A percentile compares a stretch with the other conserved stretches of the same genome.
Conservation (phyloP, 2,888 invertebrate genomes). For the Ophion ventricosus region DNA sequence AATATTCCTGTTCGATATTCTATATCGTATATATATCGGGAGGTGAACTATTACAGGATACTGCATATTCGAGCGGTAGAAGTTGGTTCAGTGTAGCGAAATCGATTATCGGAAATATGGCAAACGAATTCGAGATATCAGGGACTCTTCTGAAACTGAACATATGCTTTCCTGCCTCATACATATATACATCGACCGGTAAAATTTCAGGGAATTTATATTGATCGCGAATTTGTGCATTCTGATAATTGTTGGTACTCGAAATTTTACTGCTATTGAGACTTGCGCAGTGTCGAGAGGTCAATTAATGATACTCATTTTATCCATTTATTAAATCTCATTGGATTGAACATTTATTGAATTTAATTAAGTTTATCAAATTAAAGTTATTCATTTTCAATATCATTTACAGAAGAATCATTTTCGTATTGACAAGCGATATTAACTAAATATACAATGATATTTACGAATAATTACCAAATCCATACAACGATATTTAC, state of each 20-base stretch:
- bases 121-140: conserved; percentile 30
- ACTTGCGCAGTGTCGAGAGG: neutral
- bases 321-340: too few species aligned
- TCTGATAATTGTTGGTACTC: neutral
- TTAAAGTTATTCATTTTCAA: too few species aligned
- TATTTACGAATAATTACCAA: too few species aligned
- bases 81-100: conserved; percentile 30
- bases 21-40: neutral
- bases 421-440: too few species aligned
- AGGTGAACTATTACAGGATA: conserved; percentile 16
- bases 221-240: neutral
- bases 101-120: conserved; percentile 55
- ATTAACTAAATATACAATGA: too few species aligned
- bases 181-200: neutral
- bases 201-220: conserved; percentile 5
- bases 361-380: too few species aligned
- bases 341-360: too few species aligned
- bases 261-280: conserved; percentile 2
- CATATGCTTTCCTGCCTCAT: neutral
- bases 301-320: neutral
- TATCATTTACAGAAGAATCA: too few species aligned
- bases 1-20: conserved; percentile 6
- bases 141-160: neutral
- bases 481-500: too few species aligned
- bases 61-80: conserved; percentile 4